Evolutionary conservation across 2,888 invertebrate genomes (phyloP).

Genomic region (Ochropacha duplaris): DNA sequence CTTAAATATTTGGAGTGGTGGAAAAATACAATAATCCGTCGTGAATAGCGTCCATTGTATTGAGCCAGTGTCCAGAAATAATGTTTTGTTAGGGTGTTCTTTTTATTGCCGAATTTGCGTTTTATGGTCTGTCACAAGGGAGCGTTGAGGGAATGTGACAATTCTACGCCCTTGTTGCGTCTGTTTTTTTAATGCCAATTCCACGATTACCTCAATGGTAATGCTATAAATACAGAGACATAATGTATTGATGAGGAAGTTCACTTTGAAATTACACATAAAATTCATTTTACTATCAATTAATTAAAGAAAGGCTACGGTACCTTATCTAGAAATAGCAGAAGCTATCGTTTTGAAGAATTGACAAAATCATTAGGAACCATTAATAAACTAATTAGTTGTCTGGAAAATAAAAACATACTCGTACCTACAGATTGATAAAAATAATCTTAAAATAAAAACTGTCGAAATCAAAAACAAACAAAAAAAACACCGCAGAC

Average conservation of each 20-base stretch:
- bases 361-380: too few relatives aligned
- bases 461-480: too few relatives aligned
- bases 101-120: slow-evolving; percentile 82
- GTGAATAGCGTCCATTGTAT: slow-evolving; percentile 77
- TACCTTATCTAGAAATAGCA: too few relatives aligned
- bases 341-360: too few relatives aligned
- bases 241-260: neutral
- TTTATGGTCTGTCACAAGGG: slow-evolving; percentile 77
- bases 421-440: too few relatives aligned
- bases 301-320: too few relatives aligned
- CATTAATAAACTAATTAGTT: too few relatives aligned
- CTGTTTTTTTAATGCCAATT: slow-evolving; percentile 47
- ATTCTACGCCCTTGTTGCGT: slow-evolving; percentile 57
- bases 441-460: too few relatives aligned
- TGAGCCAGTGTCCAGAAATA: slow-evolving; percentile 81
- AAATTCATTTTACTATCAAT: neutral
- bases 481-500: slow-evolving; percentile 3
- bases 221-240: slow-evolving; percentile 10
- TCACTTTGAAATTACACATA: neutral
- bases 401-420: too few relatives aligned
- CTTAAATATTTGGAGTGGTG: slow-evolving; percentile 77
- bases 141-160: slow-evolving; percentile 69
- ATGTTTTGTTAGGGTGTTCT: slow-evolving; percentile 76
- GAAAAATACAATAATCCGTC: slow-evolving; percentile 81
- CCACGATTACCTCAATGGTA: slow-evolving; percentile 34